Base-by-base conservation (phyloP, 1,140 invertebrate genomes). In the Arctopsyche grandis region DNA sequence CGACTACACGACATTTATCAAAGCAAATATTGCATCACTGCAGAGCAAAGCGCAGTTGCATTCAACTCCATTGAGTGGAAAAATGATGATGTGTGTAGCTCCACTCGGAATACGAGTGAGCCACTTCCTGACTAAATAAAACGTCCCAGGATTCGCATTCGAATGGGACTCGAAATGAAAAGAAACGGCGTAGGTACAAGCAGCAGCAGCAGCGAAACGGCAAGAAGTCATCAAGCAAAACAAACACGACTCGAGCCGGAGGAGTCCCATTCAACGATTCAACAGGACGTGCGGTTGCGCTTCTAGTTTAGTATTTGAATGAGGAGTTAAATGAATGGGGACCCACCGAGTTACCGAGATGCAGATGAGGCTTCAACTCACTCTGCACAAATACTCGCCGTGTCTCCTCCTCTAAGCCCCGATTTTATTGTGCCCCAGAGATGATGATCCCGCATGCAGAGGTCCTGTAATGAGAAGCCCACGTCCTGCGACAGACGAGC, bases 301-400 rank as follows among this genome's bases (percentile, higher is more conserved):
- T 69, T 12, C 44, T 21, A 46, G 70, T 38, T 21, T 46, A 73
- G 70, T 60, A 75, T 75, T 60, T 66, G 75, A 76, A 66, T 76
- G 60, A 76, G 12, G 56, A 76, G 56, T 76, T 76, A 76, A 76
- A 76, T 66, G 56, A 69, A 66, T 76, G 38, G 56, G n/a, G 16
- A 19, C 73, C 63, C 73, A 60, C 73, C 44, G 73, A 75, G 73
- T 75, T 75, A 75, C 48, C 73, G 73, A 75, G 73, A 75, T 75
- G 73, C 73, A 75, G 73, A 75, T 75, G 73, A 75, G 73, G 73
- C 58, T 75, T 75, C 73, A 24, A 16, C 73, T 44, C 43, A 76
- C 56, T 43, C 43, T 38, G 24, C 24, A 75, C 73, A 75, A 75
- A 75, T 75, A 71, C 12, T 69, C 29, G 29, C 29, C n/a, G n/a